These are phyloP conservation scores for Pomatorhinus ruficollis DNA, from an alignment of 2,113 vertebrate species.

Conservation along the genomic window DNA sequence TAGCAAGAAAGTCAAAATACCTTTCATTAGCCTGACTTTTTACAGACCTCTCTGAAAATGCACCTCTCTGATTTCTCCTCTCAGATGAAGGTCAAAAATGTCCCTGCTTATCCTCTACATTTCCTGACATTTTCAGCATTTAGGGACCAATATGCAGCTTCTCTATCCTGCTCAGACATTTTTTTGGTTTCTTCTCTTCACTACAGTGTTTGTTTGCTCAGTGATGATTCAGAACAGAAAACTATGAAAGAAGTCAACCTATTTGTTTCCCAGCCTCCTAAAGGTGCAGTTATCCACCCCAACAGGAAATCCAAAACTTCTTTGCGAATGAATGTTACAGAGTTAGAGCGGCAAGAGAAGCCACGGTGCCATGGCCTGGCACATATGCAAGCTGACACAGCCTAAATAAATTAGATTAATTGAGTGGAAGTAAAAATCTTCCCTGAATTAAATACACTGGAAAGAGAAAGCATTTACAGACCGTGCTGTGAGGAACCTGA, in stretches of 20 bases:
- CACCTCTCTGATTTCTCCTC: background rate
- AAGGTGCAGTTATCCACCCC: background rate
- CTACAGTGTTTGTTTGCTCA: background rate
- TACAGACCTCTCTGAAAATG: background rate
- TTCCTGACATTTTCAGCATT: background rate
- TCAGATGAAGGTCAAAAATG: background rate
- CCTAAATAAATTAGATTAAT: background rate
- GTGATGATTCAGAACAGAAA: background rate
- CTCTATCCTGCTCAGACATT: background rate
- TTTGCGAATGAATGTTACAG: background rate
- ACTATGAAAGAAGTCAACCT: background rate
- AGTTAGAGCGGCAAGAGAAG: background rate
- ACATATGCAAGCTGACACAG: background rate
- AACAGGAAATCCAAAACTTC: slow-evolving; percentile 16
- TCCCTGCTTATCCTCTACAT: background rate
- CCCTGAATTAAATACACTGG: background rate
- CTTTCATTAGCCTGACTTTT: background rate
- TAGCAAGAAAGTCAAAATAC: background rate
- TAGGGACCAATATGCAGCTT: background rate
- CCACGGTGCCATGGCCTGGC: background rate
- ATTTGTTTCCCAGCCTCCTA: background rate
- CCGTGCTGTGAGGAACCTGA: background rate
- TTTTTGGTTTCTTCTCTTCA: background rate
- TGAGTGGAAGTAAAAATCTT: background rate
- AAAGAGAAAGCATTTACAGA: background rate